A percentile compares a stretch with the other conserved stretches of the same genome.
These are phyloP conservation scores for Neogobius melanostomus DNA, from an alignment of 2,113 vertebrate genomes.

Conservation along the genomic window DNA sequence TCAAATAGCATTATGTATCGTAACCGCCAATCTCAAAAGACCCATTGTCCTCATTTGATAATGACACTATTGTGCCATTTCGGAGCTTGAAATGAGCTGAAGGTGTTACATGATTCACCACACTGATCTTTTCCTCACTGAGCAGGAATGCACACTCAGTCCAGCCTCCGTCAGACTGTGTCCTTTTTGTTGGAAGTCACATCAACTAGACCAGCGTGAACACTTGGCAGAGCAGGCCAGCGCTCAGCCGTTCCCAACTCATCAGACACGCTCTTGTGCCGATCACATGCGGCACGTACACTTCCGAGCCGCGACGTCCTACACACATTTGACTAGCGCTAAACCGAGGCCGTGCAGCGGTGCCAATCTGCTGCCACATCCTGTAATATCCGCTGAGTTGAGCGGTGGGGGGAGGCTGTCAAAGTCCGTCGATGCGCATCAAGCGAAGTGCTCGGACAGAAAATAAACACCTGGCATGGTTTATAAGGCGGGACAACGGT, in stretches of 20 bases:
- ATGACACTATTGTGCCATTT: conserved; percentile 55
- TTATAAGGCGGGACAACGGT: conserved; percentile 28
- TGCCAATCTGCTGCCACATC: conserved; percentile 40
- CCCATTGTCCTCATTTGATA: conserved; percentile 55
- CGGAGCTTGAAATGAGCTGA: conserved; percentile 30
- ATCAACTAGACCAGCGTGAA: conserved; percentile 24
- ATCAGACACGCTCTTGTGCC: conserved; percentile 45
- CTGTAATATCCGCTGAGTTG: conserved; percentile 45
- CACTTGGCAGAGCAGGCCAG: conserved; percentile 19
- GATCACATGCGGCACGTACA: conserved; percentile 21
- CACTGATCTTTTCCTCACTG: conserved; percentile 25
- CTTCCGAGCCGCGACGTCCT: conserved; percentile 20
- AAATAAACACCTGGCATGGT: conserved; percentile 61
- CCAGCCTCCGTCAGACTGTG: conserved; percentile 12
- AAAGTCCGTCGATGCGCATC: conserved; percentile 34
- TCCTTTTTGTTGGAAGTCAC: conserved; percentile 32
- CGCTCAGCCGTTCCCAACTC: conserved; percentile 20
- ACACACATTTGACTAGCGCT: conserved; percentile 21
- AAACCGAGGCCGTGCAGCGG: conserved; percentile 30
- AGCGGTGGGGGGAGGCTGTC: conserved; percentile 29
- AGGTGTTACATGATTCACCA: conserved; percentile 54
- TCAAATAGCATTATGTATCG: conserved; percentile 40
- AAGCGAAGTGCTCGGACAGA: conserved; percentile 43
- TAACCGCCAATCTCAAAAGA: conserved; percentile 57
- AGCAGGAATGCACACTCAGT: conserved; percentile 35